Conservation (phyloP, 2,113 vertebrate genomes). For the Poicephalus gulielmi region DNA sequence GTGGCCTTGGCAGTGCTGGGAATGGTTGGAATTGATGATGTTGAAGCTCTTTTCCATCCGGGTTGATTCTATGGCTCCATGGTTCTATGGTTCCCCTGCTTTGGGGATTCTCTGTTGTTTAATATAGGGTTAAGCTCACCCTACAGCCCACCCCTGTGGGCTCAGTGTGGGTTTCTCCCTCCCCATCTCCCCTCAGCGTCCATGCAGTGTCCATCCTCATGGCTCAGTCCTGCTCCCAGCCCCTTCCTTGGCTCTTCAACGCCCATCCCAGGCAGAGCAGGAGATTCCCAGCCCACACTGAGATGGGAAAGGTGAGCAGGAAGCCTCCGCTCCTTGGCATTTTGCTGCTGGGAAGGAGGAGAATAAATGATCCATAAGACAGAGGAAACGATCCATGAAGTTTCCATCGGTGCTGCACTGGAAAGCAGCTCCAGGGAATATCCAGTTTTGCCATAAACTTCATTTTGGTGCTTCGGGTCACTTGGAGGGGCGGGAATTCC, state of each 20-base stretch:
- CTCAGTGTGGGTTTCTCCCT: neutral
- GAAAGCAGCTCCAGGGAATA: neutral
- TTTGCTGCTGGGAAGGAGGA: conserved; percentile 41
- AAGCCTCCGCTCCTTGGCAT: neutral
- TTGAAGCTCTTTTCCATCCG: neutral
- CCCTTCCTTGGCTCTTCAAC: neutral
- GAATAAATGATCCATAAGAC: conserved; percentile 14
- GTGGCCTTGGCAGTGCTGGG: neutral
- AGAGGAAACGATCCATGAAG: conserved; percentile 18
- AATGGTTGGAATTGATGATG: neutral
- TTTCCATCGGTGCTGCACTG: neutral
- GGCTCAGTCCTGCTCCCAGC: neutral
- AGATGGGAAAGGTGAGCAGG: neutral
- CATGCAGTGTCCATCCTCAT: fast-evolving
- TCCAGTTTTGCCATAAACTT: neutral
- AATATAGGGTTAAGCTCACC: neutral
- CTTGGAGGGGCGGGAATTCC: neutral
- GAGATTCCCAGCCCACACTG: neutral
- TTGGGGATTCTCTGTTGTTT: neutral
- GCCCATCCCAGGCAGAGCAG: fast-evolving
- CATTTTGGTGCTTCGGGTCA: neutral
- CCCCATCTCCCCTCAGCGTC: too few species aligned
- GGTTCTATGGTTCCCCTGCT: neutral
- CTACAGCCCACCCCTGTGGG: fast-evolving
- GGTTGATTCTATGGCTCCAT: neutral